Conservation (phyloP, 2,888 invertebrate genomes). For the Tetragnatha montana region DNA sequence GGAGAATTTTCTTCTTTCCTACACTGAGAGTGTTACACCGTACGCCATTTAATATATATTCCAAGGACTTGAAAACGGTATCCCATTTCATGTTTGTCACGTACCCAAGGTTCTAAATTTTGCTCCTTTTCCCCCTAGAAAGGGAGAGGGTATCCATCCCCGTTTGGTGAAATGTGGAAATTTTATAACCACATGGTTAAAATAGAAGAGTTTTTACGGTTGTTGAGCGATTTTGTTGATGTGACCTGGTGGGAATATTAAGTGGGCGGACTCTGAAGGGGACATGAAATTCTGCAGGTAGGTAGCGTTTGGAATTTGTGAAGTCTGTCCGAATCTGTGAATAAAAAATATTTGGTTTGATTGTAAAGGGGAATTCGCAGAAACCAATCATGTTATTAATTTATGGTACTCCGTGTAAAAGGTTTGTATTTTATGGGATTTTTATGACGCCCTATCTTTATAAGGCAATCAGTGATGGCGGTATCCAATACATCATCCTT, state of each 20-base stretch:
- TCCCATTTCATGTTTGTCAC: slow-evolving; percentile 46
- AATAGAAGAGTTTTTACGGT: slow-evolving; percentile 47
- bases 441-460: no score
- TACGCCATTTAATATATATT: slow-evolving; percentile 29
- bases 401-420: no score
- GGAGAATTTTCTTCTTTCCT: not conserved
- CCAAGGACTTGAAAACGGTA: slow-evolving; percentile 31
- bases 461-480: no score
- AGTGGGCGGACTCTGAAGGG: not conserved
- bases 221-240: slow-evolving; percentile 42
- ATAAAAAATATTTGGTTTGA: not conserved
- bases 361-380: not conserved
- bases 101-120: slow-evolving; percentile 29
- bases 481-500: no score
- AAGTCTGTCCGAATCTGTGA: not conserved
- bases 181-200: slow-evolving; percentile 56
- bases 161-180: slow-evolving; percentile 42
- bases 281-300: slow-evolving; percentile 13
- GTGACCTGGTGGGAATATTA: slow-evolving; percentile 34
- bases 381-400: not conserved
- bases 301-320: not conserved
- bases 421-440: no score
- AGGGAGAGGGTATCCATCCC: not conserved
- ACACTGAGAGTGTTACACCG: not conserved
- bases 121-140: not conserved